Evolutionary conservation across 2,797 vertebrate genomes (phyloP).

Genomic region (Takifugu ocellatus): DNA sequence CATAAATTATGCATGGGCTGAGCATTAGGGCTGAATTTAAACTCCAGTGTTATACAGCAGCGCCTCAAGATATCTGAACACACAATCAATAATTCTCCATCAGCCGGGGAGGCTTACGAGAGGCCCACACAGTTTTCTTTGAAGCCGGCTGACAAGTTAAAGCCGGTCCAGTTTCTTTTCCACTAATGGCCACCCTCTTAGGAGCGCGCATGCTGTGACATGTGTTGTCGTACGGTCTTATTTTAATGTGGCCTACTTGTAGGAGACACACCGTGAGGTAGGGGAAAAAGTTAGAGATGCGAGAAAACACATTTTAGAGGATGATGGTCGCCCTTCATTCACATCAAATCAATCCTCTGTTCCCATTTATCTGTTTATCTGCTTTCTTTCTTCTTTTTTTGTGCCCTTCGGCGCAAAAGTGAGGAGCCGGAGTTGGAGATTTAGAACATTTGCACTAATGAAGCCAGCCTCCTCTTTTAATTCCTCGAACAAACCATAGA

Average conservation of each 20-base stretch:
- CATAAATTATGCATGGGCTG: constrained; percentile 77
- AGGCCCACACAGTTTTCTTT: constrained; percentile 73
- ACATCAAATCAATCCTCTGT: constrained; percentile 39
- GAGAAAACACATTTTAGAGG: constrained; percentile 47
- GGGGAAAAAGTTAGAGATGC: constrained; percentile 24
- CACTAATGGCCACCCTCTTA: constrained; percentile 68
- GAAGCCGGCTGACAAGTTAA: constrained; percentile 78
- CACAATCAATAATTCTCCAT: constrained; percentile 79
- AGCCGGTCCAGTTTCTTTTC: constrained; percentile 69
- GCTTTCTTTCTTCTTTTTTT: constrained; percentile 5
- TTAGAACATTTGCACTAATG: constrained; percentile 68
- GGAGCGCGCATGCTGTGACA: constrained; percentile 46
- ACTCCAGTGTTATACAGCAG: constrained; percentile 76
- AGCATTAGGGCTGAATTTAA: constrained; percentile 74
- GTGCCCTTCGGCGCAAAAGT: constrained; percentile 57
- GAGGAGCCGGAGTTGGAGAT: constrained; percentile 55
- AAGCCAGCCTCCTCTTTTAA: constrained; percentile 70
- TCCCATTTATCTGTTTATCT: not conserved
- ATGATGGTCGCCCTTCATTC: constrained; percentile 33
- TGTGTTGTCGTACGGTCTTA: constrained; percentile 51
- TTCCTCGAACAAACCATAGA: constrained; percentile 75
- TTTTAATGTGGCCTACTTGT: constrained; percentile 54
- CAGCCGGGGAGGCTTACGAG: constrained; percentile 67
- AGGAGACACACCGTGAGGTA: not conserved
- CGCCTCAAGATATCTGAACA: constrained; percentile 78